Conservation (phyloP, 2,888 invertebrate species). For the Drosophila limbata region DNA sequence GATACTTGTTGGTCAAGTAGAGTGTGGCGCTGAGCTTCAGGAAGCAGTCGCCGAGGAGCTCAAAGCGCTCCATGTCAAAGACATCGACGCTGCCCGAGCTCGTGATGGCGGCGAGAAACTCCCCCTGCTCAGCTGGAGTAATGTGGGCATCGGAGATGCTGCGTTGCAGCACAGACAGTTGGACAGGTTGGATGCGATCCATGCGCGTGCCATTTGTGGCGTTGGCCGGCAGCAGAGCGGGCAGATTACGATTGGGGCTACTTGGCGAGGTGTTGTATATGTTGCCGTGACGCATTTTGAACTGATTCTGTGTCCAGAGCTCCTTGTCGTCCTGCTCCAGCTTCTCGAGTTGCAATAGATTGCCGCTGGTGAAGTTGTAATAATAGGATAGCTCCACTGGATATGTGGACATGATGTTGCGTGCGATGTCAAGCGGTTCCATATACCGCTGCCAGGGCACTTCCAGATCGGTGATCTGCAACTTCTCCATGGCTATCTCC, state of each 20-base stretch:
- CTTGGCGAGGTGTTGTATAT: conserved; percentile 38
- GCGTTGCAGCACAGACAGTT: conserved; percentile 69
- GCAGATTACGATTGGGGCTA: neutral
- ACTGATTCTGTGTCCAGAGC: conserved; percentile 64
- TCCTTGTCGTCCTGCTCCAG: conserved; percentile 58
- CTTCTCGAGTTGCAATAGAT: conserved; percentile 47
- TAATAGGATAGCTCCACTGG: conserved; percentile 90
- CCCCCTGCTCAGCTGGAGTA: conserved; percentile 81
- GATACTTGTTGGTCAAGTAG: conserved; percentile 89
- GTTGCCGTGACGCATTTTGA: conserved; percentile 57
- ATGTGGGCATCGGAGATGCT: conserved; percentile 47
- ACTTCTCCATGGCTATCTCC: conserved; percentile 34
- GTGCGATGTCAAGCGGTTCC: conserved; percentile 90
- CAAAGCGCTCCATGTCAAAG: conserved; percentile 92
- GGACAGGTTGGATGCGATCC: neutral
- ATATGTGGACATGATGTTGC: conserved; percentile 87
- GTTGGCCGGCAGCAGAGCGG: conserved; percentile 36
- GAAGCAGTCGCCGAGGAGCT: conserved; percentile 94
- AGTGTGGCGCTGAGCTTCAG: conserved; percentile 91
- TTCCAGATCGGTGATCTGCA: conserved; percentile 55
- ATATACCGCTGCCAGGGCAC: conserved; percentile 81
- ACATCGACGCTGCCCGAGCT: conserved; percentile 89
- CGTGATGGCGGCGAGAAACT: conserved; percentile 88
- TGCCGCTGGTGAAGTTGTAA: conserved; percentile 87
- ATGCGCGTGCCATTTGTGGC: conserved; percentile 16